A percentile compares a stretch with the other conserved stretches of the same genome.
phyloP scores from a whole-genome alignment of 2,113 vertebrate genomes.

The Cebidichthys violaceus region DNA sequence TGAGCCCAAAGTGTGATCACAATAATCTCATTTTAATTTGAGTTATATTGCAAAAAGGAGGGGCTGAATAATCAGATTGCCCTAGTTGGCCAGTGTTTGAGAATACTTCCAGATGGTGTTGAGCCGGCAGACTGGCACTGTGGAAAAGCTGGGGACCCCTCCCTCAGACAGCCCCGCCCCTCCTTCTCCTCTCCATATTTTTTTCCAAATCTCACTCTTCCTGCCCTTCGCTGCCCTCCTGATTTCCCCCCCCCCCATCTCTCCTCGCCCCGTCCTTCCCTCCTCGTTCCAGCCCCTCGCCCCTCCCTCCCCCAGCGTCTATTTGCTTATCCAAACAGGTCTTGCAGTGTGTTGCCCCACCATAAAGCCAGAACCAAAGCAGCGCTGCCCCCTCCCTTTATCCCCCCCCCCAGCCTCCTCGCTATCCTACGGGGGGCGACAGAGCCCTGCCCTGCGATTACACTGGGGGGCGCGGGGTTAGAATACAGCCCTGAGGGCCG shows the following conservation, averaged over 20 bases:
- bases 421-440: constrained; percentile 85
- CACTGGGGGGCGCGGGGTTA: constrained; percentile 91
- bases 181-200: constrained; percentile 23
- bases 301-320: constrained; percentile 37
- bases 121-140: constrained; percentile 85
- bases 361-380: constrained; percentile 81
- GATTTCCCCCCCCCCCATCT: constrained; percentile 41
- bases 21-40: constrained; percentile 83
- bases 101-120: constrained; percentile 93
- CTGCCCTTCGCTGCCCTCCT: constrained; percentile 38
- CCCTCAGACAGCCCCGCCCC: constrained; percentile 76
- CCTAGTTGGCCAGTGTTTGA: constrained; percentile 82
- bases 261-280: constrained; percentile 39
- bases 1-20: constrained; percentile 72
- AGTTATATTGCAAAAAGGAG: constrained; percentile 66
- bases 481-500: constrained; percentile 94
- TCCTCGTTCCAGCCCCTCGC: neutral
- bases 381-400: constrained; percentile 74
- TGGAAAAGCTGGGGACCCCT: constrained; percentile 79
- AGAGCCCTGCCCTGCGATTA: constrained; percentile 94
- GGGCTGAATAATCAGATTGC: constrained; percentile 79
- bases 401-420: constrained; percentile 73
- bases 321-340: constrained; percentile 74
- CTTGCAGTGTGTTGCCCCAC: constrained; percentile 56
- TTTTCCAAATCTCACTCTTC: constrained; percentile 19